Evolutionary conservation across 2,797 vertebrate species (phyloP), one percentile per base, ranked within the genome.

Genomic region (Carapus acus): DNA sequence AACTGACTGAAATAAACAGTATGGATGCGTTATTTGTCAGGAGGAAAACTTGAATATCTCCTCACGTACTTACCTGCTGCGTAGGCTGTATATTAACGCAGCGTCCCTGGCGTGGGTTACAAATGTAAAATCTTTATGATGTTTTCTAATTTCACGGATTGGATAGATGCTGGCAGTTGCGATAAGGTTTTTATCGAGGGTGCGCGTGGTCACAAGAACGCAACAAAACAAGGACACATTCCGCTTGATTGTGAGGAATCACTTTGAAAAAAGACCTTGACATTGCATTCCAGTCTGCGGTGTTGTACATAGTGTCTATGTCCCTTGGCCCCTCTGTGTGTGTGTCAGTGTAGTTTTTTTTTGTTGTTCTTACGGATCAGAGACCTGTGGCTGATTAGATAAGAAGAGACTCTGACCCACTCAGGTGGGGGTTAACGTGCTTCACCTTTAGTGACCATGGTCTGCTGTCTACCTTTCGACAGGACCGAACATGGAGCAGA

Each of bases 121-220:
- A n/a, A n/a, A n/a, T n/a, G n/a, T n/a, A n/a, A n/a, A n/a, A n/a
- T n/a, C n/a, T n/a, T n/a, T n/a, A n/a, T n/a, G n/a, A n/a, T n/a
- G n/a, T n/a, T n/a, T n/a, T n/a, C n/a, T n/a, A n/a, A n/a, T n/a
- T n/a, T n/a, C n/a, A n/a, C n/a, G n/a, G n/a, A n/a, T n/a, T n/a
- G n/a, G n/a, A n/a, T n/a, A n/a, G n/a, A 81, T 75, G 75, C 78
- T 70, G 40, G 59, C 67, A 67, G 74, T 80, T 74, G 73, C 49
- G 71, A 78, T 74, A 65, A 65, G 49, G 61, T 69, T 54, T 72
- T 82, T 76, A 79, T 73, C 1, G 33, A 69, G 62, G 79, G 62
- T n/a, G 38, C 48, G 42, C 64, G 54, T 53, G 57, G 73, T 76
- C 76, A 66, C 62, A 65, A 54, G 71, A 44, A 24, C 77, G 73